phyloP scores from a whole-genome alignment of 2,113 vertebrate genomes.

The Chroicocephalus ridibundus region DNA sequence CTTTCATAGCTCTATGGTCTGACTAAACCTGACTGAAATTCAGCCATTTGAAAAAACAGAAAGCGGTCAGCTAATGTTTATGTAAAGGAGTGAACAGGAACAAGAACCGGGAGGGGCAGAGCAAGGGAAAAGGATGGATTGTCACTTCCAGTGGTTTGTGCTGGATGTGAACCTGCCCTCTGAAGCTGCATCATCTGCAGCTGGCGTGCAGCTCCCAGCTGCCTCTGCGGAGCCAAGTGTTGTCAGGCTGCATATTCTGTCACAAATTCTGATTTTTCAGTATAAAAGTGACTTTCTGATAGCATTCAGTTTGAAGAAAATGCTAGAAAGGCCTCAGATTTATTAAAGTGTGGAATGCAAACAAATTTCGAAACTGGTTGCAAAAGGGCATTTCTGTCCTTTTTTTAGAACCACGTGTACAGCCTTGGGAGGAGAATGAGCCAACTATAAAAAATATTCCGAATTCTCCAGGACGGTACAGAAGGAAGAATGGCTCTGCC shows the following conservation, averaged over 20 bases:
- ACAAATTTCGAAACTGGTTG: constrained; percentile 21
- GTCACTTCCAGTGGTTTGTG: not conserved
- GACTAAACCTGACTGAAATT: not conserved
- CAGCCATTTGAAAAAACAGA: not conserved
- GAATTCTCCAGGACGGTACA: not conserved
- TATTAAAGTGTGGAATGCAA: constrained; percentile 7
- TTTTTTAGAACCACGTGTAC: constrained; percentile 10
- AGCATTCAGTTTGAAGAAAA: not conserved
- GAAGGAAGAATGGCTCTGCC: not conserved
- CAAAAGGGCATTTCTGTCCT: constrained; percentile 35
- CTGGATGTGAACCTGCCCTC: not conserved
- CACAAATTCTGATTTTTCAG: not conserved
- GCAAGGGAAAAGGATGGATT: not conserved
- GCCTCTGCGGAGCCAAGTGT: not conserved
- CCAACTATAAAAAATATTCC: not conserved
- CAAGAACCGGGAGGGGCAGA: not conserved
- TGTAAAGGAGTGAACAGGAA: not conserved
- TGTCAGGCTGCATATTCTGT: not conserved
- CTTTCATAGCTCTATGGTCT: not conserved
- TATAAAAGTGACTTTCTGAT: not conserved
- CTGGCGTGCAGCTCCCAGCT: not conserved
- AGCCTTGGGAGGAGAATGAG: not conserved
- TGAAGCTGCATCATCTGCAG: not conserved
- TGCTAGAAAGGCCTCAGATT: constrained; percentile 8
- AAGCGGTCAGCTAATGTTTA: not conserved